phyloP scores from a whole-genome alignment of 1,140 invertebrate genomes.

The Temnothorax curvispinosus region DNA sequence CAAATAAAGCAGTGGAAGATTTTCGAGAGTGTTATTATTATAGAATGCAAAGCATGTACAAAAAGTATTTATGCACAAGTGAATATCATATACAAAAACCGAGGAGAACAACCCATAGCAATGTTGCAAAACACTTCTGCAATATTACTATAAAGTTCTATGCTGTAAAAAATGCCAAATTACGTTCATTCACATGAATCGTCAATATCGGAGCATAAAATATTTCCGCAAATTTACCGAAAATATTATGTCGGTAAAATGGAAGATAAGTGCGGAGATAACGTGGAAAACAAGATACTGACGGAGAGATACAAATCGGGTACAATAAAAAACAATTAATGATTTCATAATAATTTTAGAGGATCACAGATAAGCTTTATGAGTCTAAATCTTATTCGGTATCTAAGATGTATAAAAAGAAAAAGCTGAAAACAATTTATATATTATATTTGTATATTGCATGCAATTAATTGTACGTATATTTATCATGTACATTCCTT shows the following conservation, averaged over 20 bases:
- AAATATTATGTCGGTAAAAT: not conserved
- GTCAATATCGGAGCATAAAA: not conserved
- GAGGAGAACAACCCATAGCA: too few species aligned
- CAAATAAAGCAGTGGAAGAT: not conserved
- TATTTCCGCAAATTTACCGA: not conserved
- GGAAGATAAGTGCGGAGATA: not conserved
- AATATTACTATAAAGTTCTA: too few species aligned
- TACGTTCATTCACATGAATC: too few species aligned
- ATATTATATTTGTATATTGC: not conserved
- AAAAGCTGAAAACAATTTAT: not conserved
- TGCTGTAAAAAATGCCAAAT: too few species aligned
- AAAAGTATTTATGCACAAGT: not conserved
- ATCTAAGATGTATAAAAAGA: not conserved
- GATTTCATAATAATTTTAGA: not conserved
- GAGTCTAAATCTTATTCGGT: not conserved
- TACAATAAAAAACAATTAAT: slow-evolving; percentile 26
- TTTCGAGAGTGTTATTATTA: not conserved
- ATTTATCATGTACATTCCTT: too few species aligned
- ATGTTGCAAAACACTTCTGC: too few species aligned
- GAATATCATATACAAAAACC: too few species aligned
- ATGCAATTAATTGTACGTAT: not conserved
- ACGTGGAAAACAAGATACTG: not conserved
- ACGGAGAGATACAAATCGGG: not conserved
- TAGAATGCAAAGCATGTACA: not conserved
- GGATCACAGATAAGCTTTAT: not conserved